Evolutionary conservation across 2,113 vertebrate species (phyloP).

Genomic region (Hystrix cristata): DNA sequence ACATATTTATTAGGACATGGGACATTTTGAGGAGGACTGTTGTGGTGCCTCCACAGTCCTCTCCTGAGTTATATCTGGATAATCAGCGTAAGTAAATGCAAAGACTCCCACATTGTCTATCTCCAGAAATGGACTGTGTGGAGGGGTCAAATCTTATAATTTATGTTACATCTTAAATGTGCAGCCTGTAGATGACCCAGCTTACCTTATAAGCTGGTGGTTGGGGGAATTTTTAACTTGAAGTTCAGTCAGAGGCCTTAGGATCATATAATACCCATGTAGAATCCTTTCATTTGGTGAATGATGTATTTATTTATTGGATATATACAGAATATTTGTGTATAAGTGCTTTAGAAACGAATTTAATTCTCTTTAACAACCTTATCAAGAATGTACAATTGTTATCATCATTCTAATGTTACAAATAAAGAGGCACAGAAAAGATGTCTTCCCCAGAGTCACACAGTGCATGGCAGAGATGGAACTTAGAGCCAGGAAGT

Average conservation of each 20-base stretch:
- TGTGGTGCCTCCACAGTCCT: not conserved
- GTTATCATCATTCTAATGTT: not conserved
- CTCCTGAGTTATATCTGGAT: not conserved
- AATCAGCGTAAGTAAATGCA: not conserved
- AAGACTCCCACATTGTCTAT: not conserved
- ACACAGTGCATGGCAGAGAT: not conserved
- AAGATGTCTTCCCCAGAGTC: not conserved
- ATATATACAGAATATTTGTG: not conserved
- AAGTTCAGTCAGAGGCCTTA: not conserved
- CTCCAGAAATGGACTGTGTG: not conserved
- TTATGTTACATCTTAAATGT: not conserved
- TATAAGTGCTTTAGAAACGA: not conserved
- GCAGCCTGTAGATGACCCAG: not conserved
- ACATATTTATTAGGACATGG: conserved; percentile 10
- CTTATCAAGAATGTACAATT: not conserved
- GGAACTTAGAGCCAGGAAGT: not conserved
- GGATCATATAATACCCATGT: not conserved
- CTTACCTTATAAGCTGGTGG: not conserved
- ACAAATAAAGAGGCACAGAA: not conserved
- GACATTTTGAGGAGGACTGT: not conserved
- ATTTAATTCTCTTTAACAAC: conserved; percentile 16
- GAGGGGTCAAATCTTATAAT: not conserved
- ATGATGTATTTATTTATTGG: not conserved
- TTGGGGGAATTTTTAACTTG: not conserved
- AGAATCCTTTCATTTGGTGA: not conserved